phyloP scores from a whole-genome alignment of 1,140 invertebrate species.

The Cydia fagiglandana region DNA sequence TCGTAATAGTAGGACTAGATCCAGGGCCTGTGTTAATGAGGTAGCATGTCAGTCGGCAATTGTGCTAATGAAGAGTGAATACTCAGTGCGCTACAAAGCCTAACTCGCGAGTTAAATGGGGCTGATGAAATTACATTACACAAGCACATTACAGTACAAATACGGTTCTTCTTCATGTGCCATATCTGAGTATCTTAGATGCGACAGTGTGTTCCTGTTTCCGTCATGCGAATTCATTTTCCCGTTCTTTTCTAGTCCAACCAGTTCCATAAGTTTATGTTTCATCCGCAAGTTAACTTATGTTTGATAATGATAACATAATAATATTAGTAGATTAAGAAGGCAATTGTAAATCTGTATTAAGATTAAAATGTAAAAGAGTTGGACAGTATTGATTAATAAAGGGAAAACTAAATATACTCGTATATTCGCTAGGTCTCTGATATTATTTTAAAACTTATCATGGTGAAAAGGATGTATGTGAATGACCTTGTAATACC shows the following conservation, averaged over 20 bases:
- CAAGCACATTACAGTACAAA: neutral
- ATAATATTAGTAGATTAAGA: too few relatives aligned
- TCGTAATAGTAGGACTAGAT: conserved; percentile 20
- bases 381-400: too few relatives aligned
- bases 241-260: neutral
- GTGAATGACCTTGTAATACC: too few relatives aligned
- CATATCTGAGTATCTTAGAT: neutral
- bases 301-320: too few relatives aligned
- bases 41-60: conserved; percentile 29
- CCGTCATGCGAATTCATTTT: neutral
- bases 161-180: neutral
- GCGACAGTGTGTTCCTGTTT: neutral
- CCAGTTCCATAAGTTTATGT: too few relatives aligned
- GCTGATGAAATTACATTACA: conserved; percentile 17
- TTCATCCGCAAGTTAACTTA: too few relatives aligned
- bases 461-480: too few relatives aligned
- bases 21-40: conserved; percentile 27
- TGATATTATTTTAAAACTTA: too few relatives aligned
- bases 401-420: too few relatives aligned
- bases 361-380: too few relatives aligned
- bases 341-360: too few relatives aligned
- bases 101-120: conserved; percentile 21
- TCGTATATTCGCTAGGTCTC: too few relatives aligned
- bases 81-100: conserved; percentile 27
- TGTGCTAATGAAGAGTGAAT: conserved; percentile 31